Percentiles rank a stretch among this genome's conserved stretches.
Evolutionary conservation across 2,113 vertebrate genomes (phyloP).

Genomic region (Callithrix jacchus): DNA sequence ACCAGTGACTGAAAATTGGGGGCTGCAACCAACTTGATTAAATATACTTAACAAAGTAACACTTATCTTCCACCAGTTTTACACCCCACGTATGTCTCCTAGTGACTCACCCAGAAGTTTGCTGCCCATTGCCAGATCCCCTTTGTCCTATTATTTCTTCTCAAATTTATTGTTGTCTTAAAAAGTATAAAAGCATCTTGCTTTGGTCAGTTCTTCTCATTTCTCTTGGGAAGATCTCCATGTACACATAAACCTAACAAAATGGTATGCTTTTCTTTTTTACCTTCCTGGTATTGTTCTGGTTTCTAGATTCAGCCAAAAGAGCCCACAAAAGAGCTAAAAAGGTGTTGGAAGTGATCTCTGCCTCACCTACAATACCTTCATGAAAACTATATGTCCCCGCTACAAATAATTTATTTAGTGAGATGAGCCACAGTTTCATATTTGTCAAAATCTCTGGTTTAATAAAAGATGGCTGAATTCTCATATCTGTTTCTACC

Average conservation of each 20-base stretch:
- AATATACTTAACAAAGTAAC: neutral
- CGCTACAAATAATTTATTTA: neutral
- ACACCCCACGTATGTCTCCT: neutral
- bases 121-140: neutral
- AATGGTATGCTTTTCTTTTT: neutral
- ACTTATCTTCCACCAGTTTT: neutral
- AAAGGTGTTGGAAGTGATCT: neutral
- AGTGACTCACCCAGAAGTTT: neutral
- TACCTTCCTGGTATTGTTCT: neutral
- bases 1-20: neutral
- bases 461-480: neutral
- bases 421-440: neutral
- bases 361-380: neutral
- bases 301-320: neutral
- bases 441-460: neutral
- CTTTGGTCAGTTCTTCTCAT: neutral
- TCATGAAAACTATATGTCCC: neutral
- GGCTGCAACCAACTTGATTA: neutral
- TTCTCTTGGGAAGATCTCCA: neutral
- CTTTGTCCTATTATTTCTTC: neutral
- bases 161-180: neutral
- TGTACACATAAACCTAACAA: neutral
- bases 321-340: neutral
- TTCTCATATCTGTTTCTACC: neutral
- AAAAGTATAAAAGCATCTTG: neutral